phyloP scores from a whole-genome alignment of 1,140 invertebrate species.

The Theocolax elegans region DNA sequence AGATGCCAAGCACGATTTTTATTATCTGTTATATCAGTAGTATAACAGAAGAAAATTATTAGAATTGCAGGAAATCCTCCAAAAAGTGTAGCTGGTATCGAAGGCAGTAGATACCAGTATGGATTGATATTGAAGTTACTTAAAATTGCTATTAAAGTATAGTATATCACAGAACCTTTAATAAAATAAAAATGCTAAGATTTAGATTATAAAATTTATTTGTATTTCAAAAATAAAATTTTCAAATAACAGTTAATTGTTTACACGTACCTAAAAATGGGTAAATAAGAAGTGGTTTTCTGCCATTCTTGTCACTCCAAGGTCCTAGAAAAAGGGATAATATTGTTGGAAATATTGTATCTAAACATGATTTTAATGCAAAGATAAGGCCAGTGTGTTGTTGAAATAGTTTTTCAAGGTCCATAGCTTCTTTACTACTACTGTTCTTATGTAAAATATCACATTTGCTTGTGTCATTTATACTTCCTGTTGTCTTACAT shows the following conservation, averaged over 20 bases:
- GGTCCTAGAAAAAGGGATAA: constrained; percentile 76
- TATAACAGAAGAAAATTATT: constrained; percentile 72
- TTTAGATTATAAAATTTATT: no score
- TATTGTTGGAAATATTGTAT: constrained; percentile 72
- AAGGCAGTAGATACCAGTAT: constrained; percentile 72
- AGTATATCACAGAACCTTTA: constrained; percentile 50
- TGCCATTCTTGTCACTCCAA: constrained; percentile 79
- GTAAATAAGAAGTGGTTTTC: constrained; percentile 74
- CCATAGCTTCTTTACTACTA: constrained; percentile 63
- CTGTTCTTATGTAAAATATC: constrained; percentile 65
- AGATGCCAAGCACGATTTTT: constrained; percentile 69
- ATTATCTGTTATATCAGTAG: constrained; percentile 71
- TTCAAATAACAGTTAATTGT: background rate
- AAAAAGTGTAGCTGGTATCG: constrained; percentile 69
- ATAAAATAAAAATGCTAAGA: constrained; percentile 3
- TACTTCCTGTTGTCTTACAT: constrained; percentile 64
- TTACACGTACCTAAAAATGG: constrained; percentile 67
- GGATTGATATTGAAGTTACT: constrained; percentile 62
- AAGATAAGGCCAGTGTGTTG: constrained; percentile 71
- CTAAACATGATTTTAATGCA: constrained; percentile 70
- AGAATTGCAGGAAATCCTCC: constrained; percentile 72
- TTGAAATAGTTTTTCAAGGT: constrained; percentile 73
- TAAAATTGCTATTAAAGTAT: constrained; percentile 45
- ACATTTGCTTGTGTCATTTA: constrained; percentile 68
- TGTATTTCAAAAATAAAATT: no score